Base-by-base conservation (phyloP, 2,888 invertebrate species). In the Tinea semifulvella region DNA sequence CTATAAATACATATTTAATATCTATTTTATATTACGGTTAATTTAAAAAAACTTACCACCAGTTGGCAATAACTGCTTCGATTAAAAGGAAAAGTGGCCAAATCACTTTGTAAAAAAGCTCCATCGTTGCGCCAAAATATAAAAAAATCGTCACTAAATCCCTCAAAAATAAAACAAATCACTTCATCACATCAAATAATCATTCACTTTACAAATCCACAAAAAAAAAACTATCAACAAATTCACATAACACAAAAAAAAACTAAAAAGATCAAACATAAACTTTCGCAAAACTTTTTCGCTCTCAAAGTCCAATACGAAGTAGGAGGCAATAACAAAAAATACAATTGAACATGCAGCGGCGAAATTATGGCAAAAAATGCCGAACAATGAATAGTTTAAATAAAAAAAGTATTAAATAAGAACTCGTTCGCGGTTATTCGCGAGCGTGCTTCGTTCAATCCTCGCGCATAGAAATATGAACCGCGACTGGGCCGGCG, bases 401-500 rank as follows among this genome's bases (percentile, higher is more conserved):
- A n/a, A 36, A 14, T 18, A 14, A 36, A 36, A 36, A 36, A 36
- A 36, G n/a, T 36, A 7, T 18, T n/a, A 3, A 3, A 11, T n/a
- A 28, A 7, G 31, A 11, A 36, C 36, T 16, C 8, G n/a, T 36
- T 36, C 36, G 36, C n/a, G 36, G 7, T 11, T 20, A 20, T 18
- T 3, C 2, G 17, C 22, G 14, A 52, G 65, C 69, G 61, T 65
- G 70, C 63, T 59, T n/a, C n/a, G n/a, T n/a, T n/a, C n/a, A n/a
- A n/a, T n/a, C 74, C 73, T 74, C 65, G 76, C 79, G 68, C 69
- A 62, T 65, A 62, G 74, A 63, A 69, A 68, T 57, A 65, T 75
- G 70, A 73, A 76, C 77, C 74, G 79, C 77, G 79, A 80, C 79
- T 79, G 79, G 70, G 76, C 71, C 64, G 72, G 58, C 61, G 56